Evolutionary conservation across 2,797 vertebrate genomes (phyloP).

Genomic region (Enteromius paludinosus): DNA sequence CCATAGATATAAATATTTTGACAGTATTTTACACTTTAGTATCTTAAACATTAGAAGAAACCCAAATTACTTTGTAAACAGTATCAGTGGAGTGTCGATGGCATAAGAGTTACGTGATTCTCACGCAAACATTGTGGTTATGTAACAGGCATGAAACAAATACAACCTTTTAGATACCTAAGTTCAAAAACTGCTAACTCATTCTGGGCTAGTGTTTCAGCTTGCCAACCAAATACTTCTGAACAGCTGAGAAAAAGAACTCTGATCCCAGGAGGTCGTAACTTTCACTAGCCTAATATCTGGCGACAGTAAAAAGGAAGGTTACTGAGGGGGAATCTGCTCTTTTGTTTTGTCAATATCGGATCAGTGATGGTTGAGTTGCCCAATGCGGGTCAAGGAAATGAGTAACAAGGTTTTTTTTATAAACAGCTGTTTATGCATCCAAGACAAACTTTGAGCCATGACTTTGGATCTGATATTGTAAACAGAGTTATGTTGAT

Average conservation of each 20-base stretch:
- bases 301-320: background rate
- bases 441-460: constrained; percentile 44
- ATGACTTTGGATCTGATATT: constrained; percentile 30
- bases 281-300: constrained; percentile 16
- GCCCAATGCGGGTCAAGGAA: constrained; percentile 43
- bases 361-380: constrained; percentile 41
- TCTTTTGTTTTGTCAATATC: constrained; percentile 49
- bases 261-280: constrained; percentile 10
- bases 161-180: background rate
- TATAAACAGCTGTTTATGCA: constrained; percentile 38
- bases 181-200: background rate
- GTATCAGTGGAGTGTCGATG: background rate
- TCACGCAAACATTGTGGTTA: constrained; percentile 19
- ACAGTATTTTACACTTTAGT: background rate
- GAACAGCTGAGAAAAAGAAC: background rate
- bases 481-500: constrained; percentile 27
- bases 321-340: constrained; percentile 1
- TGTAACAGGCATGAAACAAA: constrained; percentile 29
- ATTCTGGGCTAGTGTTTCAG: background rate
- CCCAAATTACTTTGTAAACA: constrained; percentile 17
- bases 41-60: constrained; percentile 2
- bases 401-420: constrained; percentile 19
- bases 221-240: background rate
- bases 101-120: constrained; percentile 28
- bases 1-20: background rate